Evolutionary conservation across 2,797 vertebrate genomes (phyloP).

Genomic region (Agapornis canus): DNA sequence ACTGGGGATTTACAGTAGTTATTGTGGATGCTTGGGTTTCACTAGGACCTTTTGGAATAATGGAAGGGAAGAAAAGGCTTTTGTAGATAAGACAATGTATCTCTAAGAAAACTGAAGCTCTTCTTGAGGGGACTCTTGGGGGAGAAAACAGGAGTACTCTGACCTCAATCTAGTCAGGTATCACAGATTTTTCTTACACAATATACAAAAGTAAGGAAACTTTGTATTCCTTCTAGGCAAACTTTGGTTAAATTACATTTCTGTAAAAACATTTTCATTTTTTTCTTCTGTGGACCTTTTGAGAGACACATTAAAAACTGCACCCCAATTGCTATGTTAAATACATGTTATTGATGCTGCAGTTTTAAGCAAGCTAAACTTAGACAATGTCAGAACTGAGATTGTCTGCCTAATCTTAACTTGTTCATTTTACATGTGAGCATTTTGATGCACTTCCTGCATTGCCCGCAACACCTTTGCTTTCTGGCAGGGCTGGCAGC

Average conservation of each 20-base stretch:
- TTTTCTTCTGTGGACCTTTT: background rate
- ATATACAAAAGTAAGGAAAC: background rate
- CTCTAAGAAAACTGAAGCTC: background rate
- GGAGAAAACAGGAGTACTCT: background rate
- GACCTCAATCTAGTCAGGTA: background rate
- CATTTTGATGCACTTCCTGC: background rate
- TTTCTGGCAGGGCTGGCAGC: rapidly evolving
- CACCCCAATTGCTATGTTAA: background rate
- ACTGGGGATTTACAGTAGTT: background rate
- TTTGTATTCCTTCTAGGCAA: background rate
- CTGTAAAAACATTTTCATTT: background rate
- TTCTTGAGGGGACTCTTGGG: background rate
- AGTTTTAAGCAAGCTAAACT: background rate
- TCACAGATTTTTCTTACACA: background rate
- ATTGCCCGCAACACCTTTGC: background rate
- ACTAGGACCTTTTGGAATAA: background rate
- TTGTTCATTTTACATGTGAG: background rate
- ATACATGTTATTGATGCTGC: rapidly evolving
- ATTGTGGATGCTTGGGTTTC: background rate
- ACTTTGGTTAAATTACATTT: rapidly evolving
- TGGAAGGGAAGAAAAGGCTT: background rate
- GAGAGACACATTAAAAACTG: background rate
- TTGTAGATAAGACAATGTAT: background rate
- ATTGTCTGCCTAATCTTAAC: background rate
- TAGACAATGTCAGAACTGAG: background rate